Conservation (phyloP, 2,888 invertebrate species). For the Autographa pulchrina region DNA sequence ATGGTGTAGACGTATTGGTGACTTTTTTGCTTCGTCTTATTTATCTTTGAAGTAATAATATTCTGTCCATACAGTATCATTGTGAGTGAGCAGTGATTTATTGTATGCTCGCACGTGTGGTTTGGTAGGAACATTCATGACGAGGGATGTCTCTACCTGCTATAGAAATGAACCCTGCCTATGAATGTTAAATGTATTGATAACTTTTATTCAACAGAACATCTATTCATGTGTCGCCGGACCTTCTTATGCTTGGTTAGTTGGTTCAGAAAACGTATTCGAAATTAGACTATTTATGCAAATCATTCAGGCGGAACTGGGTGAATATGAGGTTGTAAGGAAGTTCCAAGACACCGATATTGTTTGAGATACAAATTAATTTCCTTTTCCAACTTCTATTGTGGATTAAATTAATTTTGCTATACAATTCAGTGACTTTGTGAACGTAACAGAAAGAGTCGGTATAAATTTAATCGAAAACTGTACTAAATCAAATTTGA, state of each 20-base stretch:
- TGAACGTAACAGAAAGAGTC: not conserved
- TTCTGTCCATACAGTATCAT: conserved; percentile 61
- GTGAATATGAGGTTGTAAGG: conserved; percentile 26
- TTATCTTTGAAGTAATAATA: conserved; percentile 41
- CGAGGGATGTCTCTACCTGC: conserved; percentile 84
- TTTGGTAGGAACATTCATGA: conserved; percentile 73
- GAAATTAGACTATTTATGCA: conserved; percentile 51
- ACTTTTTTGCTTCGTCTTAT: conserved; percentile 22
- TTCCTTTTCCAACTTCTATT: conserved; percentile 3
- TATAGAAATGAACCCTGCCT: conserved; percentile 73
- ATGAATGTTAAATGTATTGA: conserved; percentile 74
- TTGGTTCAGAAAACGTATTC: conserved; percentile 60
- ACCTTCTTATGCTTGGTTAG: conserved; percentile 75
- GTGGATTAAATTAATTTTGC: not conserved
- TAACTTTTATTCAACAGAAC: conserved; percentile 79
- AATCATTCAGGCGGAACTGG: conserved; percentile 40
- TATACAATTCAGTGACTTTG: conserved; percentile 8
- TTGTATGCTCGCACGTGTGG: conserved; percentile 80
- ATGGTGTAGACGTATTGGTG: conserved; percentile 6
- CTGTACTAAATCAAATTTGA: conserved; percentile 29
- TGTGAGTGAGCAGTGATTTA: conserved; percentile 78
- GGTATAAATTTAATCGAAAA: conserved; percentile 15
- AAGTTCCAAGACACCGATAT: conserved; percentile 28
- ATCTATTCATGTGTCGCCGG: conserved; percentile 74
- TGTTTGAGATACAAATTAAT: not conserved